Percentiles rank a stretch among this genome's conserved stretches.
These are phyloP conservation scores for Cerceris ruficornis DNA, from an alignment of 2,888 invertebrate genomes.

Conservation along the genomic window DNA sequence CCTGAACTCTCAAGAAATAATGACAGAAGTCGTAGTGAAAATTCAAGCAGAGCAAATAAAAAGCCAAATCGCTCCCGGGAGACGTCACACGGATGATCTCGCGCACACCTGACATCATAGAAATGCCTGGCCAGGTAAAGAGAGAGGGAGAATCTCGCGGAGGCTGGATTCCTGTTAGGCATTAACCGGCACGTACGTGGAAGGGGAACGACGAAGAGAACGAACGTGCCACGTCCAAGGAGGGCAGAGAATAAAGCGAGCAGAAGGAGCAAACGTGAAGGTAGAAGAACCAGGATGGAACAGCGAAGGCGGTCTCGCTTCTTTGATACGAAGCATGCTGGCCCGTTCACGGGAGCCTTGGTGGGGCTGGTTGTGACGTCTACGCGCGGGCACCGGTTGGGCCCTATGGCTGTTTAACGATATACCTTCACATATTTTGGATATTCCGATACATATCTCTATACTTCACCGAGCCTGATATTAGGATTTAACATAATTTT, in stretches of 20 bases:
- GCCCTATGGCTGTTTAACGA: too few species aligned
- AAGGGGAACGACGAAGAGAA: conserved; percentile 74
- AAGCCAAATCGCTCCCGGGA: conserved; percentile 8
- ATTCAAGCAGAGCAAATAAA: background rate
- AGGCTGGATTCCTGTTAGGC: conserved; percentile 38
- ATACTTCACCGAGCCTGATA: too few species aligned
- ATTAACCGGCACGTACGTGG: conserved; percentile 50
- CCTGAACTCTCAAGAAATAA: too few species aligned
- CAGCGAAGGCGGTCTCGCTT: too few species aligned
- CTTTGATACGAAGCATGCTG: too few species aligned
- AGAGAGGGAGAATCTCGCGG: too few species aligned
- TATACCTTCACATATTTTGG: too few species aligned
- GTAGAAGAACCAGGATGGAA: conserved; percentile 19
- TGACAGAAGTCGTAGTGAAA: background rate
- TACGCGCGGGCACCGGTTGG: too few species aligned
- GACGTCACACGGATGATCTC: conserved; percentile 23
- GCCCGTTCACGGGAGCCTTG: too few species aligned
- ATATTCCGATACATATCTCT: too few species aligned
- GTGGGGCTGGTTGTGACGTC: too few species aligned
- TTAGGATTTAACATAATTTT: too few species aligned
- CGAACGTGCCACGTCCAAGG: conserved; percentile 65
- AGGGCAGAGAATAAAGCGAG: conserved; percentile 80
- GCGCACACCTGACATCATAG: conserved; percentile 72
- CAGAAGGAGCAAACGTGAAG: conserved; percentile 26
- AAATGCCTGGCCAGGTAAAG: conserved; percentile 74